phyloP scores from a whole-genome alignment of 2,888 invertebrate genomes.

The Globia sparganii region DNA sequence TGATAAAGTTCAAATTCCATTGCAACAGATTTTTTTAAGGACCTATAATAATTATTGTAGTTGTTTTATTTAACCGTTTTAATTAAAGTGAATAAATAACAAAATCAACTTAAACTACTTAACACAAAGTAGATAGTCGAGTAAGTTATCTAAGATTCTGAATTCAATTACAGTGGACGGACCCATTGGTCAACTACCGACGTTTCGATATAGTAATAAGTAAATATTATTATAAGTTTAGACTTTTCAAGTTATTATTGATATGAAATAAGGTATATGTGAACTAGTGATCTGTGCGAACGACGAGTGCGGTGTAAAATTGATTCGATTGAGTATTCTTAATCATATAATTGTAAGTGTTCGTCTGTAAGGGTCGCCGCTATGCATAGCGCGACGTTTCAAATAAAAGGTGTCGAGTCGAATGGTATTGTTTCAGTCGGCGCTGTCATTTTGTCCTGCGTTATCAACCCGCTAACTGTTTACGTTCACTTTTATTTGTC shows the following conservation, averaged over 20 bases:
- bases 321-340: conserved; percentile 60
- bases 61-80: neutral
- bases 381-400: conserved; percentile 66
- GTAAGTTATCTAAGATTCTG: conserved; percentile 5
- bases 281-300: conserved; percentile 43
- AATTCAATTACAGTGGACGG: neutral
- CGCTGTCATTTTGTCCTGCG: conserved; percentile 50
- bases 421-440: conserved; percentile 65
- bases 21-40: neutral
- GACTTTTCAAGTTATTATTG: conserved; percentile 42
- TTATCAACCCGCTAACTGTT: conserved; percentile 57
- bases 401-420: conserved; percentile 70
- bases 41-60: neutral
- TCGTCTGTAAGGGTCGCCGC: conserved; percentile 49
- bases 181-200: neutral
- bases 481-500: conserved; percentile 47
- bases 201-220: conserved; percentile 31
- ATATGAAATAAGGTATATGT: conserved; percentile 38
- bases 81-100: too few relatives aligned
- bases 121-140: neutral
- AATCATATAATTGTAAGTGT: conserved; percentile 48
- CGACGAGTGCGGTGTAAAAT: conserved; percentile 45
- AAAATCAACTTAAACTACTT: neutral
- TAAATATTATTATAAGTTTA: conserved; percentile 50
- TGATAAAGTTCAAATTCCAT: neutral